These are phyloP conservation scores for Drosophila anceps DNA, from an alignment of 2,888 invertebrate genomes.

Conservation along the genomic window DNA sequence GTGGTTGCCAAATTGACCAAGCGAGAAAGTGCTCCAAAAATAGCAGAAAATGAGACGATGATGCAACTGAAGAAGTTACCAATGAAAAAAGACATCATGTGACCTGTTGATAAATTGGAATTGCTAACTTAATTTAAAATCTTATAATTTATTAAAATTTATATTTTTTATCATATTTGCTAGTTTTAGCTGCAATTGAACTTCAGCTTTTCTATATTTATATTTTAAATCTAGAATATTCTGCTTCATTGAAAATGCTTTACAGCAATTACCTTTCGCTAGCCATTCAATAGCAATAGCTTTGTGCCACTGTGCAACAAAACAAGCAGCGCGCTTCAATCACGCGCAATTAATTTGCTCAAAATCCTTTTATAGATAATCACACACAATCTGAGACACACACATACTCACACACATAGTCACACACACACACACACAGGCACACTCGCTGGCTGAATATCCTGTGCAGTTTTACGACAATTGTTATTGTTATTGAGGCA, in stretches of 20 bases:
- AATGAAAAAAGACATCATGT: background rate
- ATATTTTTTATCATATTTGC: too few species aligned
- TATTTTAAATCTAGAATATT: background rate
- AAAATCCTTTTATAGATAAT: constrained; percentile 82
- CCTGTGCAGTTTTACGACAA: constrained; percentile 81
- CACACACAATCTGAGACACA: constrained; percentile 66
- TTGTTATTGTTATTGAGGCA: constrained; percentile 82
- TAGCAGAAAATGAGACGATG: constrained; percentile 11
- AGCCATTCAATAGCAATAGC: constrained; percentile 3
- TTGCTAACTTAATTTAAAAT: too few species aligned
- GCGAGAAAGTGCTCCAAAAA: constrained; percentile 29
- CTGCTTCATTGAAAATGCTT: background rate
- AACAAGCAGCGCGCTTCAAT: constrained; percentile 73
- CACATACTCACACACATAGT: constrained; percentile 31
- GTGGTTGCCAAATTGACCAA: constrained; percentile 48
- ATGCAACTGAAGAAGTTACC: constrained; percentile 17
- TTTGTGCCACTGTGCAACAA: constrained; percentile 61
- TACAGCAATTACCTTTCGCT: constrained; percentile 23
- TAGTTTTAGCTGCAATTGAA: too few species aligned
- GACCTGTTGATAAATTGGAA: background rate
- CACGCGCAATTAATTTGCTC: constrained; percentile 82
- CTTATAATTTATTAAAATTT: too few species aligned
- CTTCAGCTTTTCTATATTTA: background rate
- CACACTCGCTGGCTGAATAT: constrained; percentile 48
- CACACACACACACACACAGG: constrained; percentile 6